Percentiles rank a stretch among this genome's conserved stretches.
These are phyloP conservation scores for Melanotaenia duboulayi DNA, from an alignment of 2,113 vertebrate species.

Conservation along the genomic window DNA sequence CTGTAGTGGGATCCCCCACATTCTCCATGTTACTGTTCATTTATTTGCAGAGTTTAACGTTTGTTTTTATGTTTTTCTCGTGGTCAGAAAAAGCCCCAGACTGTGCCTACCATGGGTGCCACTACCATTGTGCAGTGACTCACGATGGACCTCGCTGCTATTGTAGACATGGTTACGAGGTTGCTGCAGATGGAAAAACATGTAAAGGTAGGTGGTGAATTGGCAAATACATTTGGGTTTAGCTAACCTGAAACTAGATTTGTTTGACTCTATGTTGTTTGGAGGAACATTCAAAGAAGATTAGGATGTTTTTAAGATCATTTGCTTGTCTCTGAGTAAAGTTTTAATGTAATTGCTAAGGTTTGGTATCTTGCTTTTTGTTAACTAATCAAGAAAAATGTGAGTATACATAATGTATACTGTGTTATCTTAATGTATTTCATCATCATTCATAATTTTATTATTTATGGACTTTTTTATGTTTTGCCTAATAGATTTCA, in stretches of 20 bases:
- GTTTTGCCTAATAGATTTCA: constrained; percentile 85
- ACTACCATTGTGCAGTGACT: constrained; percentile 89
- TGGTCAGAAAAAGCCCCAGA: constrained; percentile 82
- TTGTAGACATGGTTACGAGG: constrained; percentile 89
- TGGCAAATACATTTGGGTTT: constrained; percentile 12
- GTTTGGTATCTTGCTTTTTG: not conserved
- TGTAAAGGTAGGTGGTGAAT: constrained; percentile 88
- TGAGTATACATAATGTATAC: not conserved
- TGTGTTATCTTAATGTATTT: no score
- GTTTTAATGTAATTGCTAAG: no score
- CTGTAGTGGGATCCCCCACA: constrained; percentile 18
- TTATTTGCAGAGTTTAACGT: constrained; percentile 25
- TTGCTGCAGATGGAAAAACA: constrained; percentile 87
- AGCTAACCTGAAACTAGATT: constrained; percentile 18
- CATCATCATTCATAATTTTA: not conserved
- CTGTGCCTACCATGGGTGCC: constrained; percentile 86
- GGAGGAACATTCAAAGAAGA: constrained; percentile 3
- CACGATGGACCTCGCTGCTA: constrained; percentile 88
- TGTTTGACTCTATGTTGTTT: constrained; percentile 6
- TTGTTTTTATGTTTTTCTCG: constrained; percentile 33
- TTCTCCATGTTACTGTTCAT: not conserved
- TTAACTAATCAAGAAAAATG: not conserved
- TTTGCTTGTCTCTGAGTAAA: not conserved
- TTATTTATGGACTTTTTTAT: not conserved
- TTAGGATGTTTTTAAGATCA: not conserved